phyloP scores from a whole-genome alignment of 2,113 vertebrate species.

The Gallinago undulata region DNA sequence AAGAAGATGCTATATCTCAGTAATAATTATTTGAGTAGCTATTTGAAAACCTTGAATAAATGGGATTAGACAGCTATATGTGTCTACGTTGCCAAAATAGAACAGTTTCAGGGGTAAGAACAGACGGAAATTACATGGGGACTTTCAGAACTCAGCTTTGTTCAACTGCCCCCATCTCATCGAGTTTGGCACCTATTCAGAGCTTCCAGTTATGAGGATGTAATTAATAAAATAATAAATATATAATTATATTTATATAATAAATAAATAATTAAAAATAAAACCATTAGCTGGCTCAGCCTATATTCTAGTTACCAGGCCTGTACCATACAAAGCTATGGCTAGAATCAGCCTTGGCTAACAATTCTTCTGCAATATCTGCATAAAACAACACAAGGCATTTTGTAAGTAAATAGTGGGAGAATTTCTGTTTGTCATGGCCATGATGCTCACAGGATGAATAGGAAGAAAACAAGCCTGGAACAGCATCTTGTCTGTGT shows the following conservation, averaged over 20 bases:
- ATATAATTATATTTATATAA: too few species aligned
- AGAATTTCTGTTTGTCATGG: background rate
- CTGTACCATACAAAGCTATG: background rate
- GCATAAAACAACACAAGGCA: background rate
- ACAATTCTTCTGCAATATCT: background rate
- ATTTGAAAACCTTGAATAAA: background rate
- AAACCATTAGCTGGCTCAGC: background rate
- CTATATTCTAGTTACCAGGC: background rate
- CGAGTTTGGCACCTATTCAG: background rate
- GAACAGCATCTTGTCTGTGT: background rate
- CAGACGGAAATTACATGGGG: background rate
- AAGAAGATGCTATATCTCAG: background rate
- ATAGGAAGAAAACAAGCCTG: background rate
- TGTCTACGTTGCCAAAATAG: background rate
- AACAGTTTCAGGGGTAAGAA: background rate
- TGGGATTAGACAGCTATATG: background rate
- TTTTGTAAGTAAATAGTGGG: background rate
- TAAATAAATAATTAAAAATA: too few species aligned
- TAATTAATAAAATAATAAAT: too few species aligned
- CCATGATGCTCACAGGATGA: background rate
- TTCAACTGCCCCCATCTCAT: background rate
- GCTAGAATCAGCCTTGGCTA: background rate
- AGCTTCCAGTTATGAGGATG: background rate
- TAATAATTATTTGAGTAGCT: background rate
- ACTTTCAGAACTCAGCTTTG: accelerated